Evolutionary conservation across 2,797 vertebrate genomes (phyloP), one percentile per base, ranked within the genome.

Genomic region (Chelmon rostratus): DNA sequence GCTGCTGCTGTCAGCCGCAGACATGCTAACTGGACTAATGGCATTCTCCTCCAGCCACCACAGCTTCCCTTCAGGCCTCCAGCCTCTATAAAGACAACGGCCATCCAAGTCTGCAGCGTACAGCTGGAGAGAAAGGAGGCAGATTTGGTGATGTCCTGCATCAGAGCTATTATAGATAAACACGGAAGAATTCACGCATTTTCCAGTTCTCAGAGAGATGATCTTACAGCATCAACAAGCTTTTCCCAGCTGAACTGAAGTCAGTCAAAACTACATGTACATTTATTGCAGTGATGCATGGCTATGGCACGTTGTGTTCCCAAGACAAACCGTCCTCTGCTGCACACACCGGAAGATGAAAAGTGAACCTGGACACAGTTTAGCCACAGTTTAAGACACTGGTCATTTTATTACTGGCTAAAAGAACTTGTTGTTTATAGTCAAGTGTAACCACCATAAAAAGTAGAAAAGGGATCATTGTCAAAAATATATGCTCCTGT

Each of bases 1-100:
- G 5, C 59, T 16, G 31, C 50, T 23, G 73, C 65, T 73, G 82
- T 71, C 73, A 64, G 56, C 64, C 3, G 35, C 49, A 63, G 59
- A 65, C 65, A 46, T 77, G 67, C 37, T 63, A 75, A 57, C 75
- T 66, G 59, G 68, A 76, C 46, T 70, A 65, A 67, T 76, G 68
- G 52, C 47, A 37, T 70, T 59, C 78, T 73, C 58, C 47, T 74
- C 70, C 62, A 54, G 67, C 61, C 70, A 25, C 40, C 33, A 13
- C 57, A n/a, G 46, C 21, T 62, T 67, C 37, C n/a, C 37, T 57
- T 11, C 46, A 37, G 58, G 49, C 13, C 71, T 28, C 46, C 61
- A 62, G 40, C 21, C 47, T 28, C n/a, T 31, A 3, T 42, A n/a
- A 52, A 52, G 49, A 44, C 58, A n/a, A 28, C 0, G 9, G 28